Evolutionary conservation across 2,888 invertebrate species (phyloP), one percentile per base, ranked within the genome.

Genomic region (Gonocerus acuteangulatus): DNA sequence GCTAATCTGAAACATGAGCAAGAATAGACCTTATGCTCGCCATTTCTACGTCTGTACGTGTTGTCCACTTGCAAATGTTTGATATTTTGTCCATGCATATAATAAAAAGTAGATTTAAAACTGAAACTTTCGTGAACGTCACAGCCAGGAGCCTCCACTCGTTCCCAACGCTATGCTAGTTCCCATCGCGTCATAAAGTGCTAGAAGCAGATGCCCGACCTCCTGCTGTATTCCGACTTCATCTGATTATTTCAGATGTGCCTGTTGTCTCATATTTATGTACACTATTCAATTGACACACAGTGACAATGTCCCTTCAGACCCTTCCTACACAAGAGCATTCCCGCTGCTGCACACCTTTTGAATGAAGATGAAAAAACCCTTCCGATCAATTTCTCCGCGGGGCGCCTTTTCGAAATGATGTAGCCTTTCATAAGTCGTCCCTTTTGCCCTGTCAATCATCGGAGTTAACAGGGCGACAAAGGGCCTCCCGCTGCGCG

Each of bases 311-410:
- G 27, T 27, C 27, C 9, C 4, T 27, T 4, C 9, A 4, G 27
- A 27, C 27, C 27, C 27, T 27, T 27, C 27, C 27, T 27, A 27
- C 27, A 27, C 4, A 27, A 27, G 27, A 9, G 27, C 27, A 27
- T 39, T 15, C n/a, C 15, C 39, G n/a, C 15, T 15, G 34, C 39
- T 54, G 21, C 54, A 15, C 39, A 54, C 54, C 54, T 54, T 15
- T 15, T 6, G n/a, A 39, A 3, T 6, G n/a, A 11, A 4, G n/a
- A 16, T 13, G 22, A 22, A 54, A 54, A 47, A 54, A 19, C 54
- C 54, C 54, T 54, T 54, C 39, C 54, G 54, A 54, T 54, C 54
- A 54, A 42, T 42, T 54, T 22, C 22, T 21, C 54, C 36, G 54
- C 54, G 42, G 54, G 54, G 22, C n/a, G 54, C 42, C 54, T 7